phyloP scores from a whole-genome alignment of 2,888 invertebrate species.

The Nymphalis urticae region DNA sequence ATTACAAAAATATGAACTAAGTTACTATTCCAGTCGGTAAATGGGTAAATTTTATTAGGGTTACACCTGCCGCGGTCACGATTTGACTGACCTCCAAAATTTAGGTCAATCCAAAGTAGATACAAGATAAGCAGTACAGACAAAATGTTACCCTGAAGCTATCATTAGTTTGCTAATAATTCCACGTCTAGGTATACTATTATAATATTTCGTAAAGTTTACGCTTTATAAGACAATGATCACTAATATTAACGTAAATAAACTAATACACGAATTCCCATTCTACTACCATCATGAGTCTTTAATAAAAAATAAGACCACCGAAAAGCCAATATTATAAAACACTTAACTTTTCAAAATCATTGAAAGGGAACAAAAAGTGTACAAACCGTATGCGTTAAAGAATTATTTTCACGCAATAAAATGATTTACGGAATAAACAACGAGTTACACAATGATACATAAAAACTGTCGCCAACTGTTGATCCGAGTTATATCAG shows the following conservation, averaged over 20 bases:
- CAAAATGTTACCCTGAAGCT: conserved; percentile 12
- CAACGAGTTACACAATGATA: conserved; percentile 15
- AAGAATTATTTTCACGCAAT: not conserved
- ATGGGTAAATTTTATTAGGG: conserved; percentile 16
- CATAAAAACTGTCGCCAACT: conserved; percentile 41
- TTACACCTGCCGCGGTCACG: conserved; percentile 30
- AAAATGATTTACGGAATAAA: conserved; percentile 7
- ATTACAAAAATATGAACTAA: not conserved
- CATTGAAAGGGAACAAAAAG: not conserved
- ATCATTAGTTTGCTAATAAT: conserved; percentile 15
- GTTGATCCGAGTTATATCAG: conserved; percentile 44
- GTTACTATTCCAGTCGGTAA: conserved; percentile 17
- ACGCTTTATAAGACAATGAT: not conserved
- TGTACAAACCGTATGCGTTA: not conserved
- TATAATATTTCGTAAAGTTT: conserved; percentile 6
- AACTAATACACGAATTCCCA: not conserved
- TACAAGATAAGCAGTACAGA: conserved; percentile 15
- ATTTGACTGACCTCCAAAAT: conserved; percentile 20
- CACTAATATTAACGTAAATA: not conserved
- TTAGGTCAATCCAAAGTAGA: conserved; percentile 25
- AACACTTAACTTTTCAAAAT: not conserved
- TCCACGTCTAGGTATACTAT: conserved; percentile 6
- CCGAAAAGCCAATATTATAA: not conserved
- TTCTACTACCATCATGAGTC: no score
- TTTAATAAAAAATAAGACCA: not conserved